A percentile compares a stretch with the other conserved stretches of the same genome.
These are phyloP conservation scores for Sacculina carcini DNA, from an alignment of 2,888 invertebrate species.

Conservation along the genomic window DNA sequence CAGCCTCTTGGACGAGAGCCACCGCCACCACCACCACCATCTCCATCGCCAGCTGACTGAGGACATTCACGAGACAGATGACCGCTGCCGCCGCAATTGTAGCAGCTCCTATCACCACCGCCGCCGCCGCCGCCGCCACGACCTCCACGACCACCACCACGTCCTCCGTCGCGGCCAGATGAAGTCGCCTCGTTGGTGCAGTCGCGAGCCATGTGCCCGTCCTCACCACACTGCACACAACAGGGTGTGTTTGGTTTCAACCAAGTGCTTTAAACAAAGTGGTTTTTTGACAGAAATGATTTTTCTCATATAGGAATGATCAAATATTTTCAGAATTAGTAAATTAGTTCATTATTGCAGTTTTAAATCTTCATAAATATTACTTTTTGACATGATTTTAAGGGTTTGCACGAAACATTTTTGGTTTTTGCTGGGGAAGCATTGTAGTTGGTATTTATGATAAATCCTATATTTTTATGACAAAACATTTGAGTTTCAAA, in stretches of 20 bases:
- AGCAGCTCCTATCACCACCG: slow-evolving; percentile 4
- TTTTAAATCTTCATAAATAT: too few relatives aligned
- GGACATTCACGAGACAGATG: slow-evolving; percentile 9
- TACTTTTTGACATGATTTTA: too few relatives aligned
- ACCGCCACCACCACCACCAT: neutral
- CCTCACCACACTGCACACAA: slow-evolving; percentile 7
- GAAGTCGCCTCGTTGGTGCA: slow-evolving; percentile 11
- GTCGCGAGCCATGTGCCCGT: slow-evolving; percentile 11
- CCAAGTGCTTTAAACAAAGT: slow-evolving; percentile 1
- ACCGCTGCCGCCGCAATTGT: slow-evolving; percentile 11
- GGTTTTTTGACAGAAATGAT: too few relatives aligned
- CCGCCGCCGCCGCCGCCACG: neutral
- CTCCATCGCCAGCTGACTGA: neutral
- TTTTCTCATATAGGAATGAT: too few relatives aligned
- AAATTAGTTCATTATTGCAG: too few relatives aligned
- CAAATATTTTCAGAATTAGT: too few relatives aligned
- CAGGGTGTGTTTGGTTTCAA: slow-evolving; percentile 4
- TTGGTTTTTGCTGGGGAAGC: too few relatives aligned
- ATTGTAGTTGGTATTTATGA: too few relatives aligned
- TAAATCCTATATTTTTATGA: too few relatives aligned
- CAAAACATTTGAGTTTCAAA: too few relatives aligned
- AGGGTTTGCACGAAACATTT: too few relatives aligned
- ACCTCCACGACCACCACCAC: neutral
- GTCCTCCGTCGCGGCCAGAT: too few relatives aligned
- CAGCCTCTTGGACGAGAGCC: neutral